Percentiles rank a stretch among this genome's conserved stretches.
These are phyloP conservation scores for Dasyprocta punctata DNA, from an alignment of 2,113 vertebrate species.

Conservation along the genomic window DNA sequence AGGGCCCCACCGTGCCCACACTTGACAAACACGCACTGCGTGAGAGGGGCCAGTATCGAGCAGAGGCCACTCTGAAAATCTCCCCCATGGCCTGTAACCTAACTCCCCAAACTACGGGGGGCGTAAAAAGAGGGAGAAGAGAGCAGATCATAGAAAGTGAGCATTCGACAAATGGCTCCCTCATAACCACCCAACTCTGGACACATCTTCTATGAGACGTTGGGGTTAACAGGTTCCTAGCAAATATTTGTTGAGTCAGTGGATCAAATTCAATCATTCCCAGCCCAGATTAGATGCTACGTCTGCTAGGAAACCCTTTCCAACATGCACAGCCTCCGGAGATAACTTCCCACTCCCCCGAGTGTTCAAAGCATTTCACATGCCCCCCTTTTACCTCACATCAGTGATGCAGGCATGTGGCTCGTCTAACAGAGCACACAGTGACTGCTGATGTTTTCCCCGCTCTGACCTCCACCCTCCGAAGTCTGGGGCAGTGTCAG, in stretches of 20 bases:
- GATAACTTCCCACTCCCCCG: neutral
- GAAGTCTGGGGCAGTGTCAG: neutral
- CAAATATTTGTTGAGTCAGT: neutral
- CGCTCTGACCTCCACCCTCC: neutral
- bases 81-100: neutral
- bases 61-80: neutral
- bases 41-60: neutral
- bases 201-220: neutral
- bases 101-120: neutral
- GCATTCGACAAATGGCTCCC: neutral
- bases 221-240: neutral
- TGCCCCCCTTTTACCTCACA: neutral
- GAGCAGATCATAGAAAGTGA: slow-evolving; percentile 5
- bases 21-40: neutral
- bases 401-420: neutral
- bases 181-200: neutral
- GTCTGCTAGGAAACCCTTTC: neutral
- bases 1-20: neutral
- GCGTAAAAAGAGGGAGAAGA: neutral
- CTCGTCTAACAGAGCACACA: neutral
- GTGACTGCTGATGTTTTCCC: neutral
- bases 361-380: neutral
- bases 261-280: neutral
- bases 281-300: neutral
- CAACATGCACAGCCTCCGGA: neutral